These are phyloP conservation scores for Formica exsecta DNA, from an alignment of 1,140 invertebrate genomes.

Conservation along the genomic window DNA sequence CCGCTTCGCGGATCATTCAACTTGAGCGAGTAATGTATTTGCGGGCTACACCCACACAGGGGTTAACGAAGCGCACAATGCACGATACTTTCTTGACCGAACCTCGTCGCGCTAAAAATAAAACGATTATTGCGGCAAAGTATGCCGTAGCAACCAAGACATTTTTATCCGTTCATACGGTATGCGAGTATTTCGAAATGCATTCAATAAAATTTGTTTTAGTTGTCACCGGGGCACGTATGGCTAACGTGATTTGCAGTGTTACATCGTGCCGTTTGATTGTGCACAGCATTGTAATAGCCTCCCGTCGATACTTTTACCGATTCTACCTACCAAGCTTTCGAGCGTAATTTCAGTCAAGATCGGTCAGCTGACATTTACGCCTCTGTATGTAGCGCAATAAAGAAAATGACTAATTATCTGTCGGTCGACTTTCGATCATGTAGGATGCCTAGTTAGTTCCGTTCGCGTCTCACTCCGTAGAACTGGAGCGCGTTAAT, in stretches of 20 bases:
- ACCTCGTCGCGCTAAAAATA: slow-evolving; percentile 46
- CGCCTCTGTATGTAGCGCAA: slow-evolving; percentile 22
- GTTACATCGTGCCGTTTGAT: slow-evolving; percentile 20
- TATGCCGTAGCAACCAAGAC: neutral
- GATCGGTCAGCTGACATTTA: slow-evolving; percentile 67
- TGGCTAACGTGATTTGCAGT: slow-evolving; percentile 34
- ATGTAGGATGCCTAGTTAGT: slow-evolving; percentile 35
- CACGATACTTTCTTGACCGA: neutral
- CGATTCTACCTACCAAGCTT: slow-evolving; percentile 1
- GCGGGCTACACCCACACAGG: slow-evolving; percentile 62
- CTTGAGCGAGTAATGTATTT: slow-evolving; percentile 38
- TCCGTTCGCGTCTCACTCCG: neutral
- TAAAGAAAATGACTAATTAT: slow-evolving; percentile 67
- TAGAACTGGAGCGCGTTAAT: slow-evolving; percentile 60
- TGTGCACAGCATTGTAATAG: slow-evolving; percentile 8
- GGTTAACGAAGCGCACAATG: slow-evolving; percentile 58
- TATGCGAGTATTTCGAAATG: slow-evolving; percentile 52
- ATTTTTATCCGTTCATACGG: slow-evolving; percentile 25
- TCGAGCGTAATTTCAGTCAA: slow-evolving; percentile 52
- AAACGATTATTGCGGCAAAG: slow-evolving; percentile 7
- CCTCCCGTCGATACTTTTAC: slow-evolving; percentile 23
- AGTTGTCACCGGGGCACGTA: neutral
- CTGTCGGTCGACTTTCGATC: slow-evolving; percentile 43
- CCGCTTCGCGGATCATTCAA: slow-evolving; percentile 61
- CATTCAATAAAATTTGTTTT: slow-evolving; percentile 42